Evolutionary conservation across 53 echinoderm and acorn worm genomes (phyloP), one percentile per base, ranked within the genome.

Genomic region (Actinopyga echinites): DNA sequence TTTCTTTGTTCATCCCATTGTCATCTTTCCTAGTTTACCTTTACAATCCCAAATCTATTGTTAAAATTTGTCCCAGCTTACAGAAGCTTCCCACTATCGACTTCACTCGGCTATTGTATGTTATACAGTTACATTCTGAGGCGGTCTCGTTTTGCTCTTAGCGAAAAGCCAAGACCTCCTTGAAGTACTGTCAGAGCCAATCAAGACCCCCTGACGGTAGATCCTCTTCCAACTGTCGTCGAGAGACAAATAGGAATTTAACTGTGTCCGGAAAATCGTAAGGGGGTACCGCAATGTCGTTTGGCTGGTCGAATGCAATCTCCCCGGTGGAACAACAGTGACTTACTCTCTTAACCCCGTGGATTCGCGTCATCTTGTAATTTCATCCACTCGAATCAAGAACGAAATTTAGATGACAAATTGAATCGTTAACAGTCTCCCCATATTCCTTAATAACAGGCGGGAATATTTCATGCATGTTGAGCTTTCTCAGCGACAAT

Each of bases 141-240:
- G 77, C 77, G 45, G 28, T 43, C 77, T 55, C 77, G 45, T 54
- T 54, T 55, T 23, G 53, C 77, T 77, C 8, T 53, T 77, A 77
- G 77, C 77, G 77, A 77, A 53, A 77, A 77, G 42, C 77, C 54
- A 33, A 29, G 81, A 80, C 81, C 81, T 80, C 81, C 81, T 59
- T 80, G 62, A 57, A 80, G 40, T 15, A 33, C 60, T 80, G 81
- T 62, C 81, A 61, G 26, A 25, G 12, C 19, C 38, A 62, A 80
- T 80, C 22, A 38, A 4, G 81, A 62, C 81, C 63, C 29, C 81
- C 81, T 59, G 25, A 5, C 42, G 81, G 20, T 59, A 32, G 77
- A 77, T 77, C 77, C 77, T 53, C 77, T 77, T 54, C 49, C 77
- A 53, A 56, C 53, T 77, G 77, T 77, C 77, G 49, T 21, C 28